Percentiles rank a stretch among this genome's conserved stretches.
phyloP scores from a whole-genome alignment of 2,888 invertebrate species.

The Mantis religiosa region DNA sequence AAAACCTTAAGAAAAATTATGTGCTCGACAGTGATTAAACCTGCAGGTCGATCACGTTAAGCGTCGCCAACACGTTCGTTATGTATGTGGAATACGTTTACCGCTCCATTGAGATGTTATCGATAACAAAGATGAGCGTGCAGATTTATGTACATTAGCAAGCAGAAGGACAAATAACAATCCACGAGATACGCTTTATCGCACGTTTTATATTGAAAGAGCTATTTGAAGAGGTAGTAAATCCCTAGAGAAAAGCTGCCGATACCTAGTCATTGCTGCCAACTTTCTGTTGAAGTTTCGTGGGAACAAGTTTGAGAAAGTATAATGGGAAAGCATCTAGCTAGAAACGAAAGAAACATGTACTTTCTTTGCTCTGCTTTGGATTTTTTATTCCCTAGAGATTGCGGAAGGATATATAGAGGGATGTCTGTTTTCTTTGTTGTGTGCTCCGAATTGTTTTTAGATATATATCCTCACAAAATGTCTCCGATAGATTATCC shows the following conservation, averaged over 20 bases:
- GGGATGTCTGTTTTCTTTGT: background rate
- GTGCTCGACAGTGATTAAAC: too few relatives aligned
- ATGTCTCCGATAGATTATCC: background rate
- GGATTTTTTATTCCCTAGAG: background rate
- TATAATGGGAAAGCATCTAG: background rate
- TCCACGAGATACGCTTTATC: background rate
- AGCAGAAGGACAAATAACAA: background rate
- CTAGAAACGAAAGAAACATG: background rate
- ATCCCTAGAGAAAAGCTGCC: background rate
- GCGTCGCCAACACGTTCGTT: too few relatives aligned
- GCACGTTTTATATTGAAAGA: background rate
- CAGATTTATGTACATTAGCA: background rate
- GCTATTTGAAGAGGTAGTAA: background rate
- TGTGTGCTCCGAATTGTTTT: background rate
- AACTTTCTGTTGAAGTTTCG: background rate
- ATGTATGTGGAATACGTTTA: too few relatives aligned
- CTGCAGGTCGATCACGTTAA: too few relatives aligned
- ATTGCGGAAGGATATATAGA: background rate
- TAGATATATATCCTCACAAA: background rate
- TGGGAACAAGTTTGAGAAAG: background rate
- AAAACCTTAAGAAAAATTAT: too few relatives aligned
- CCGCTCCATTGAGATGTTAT: too few relatives aligned
- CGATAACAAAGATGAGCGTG: background rate
- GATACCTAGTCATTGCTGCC: background rate
- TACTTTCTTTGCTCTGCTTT: background rate